phyloP scores from a whole-genome alignment of 1,140 invertebrate species.

The Drosophila suzukii region DNA sequence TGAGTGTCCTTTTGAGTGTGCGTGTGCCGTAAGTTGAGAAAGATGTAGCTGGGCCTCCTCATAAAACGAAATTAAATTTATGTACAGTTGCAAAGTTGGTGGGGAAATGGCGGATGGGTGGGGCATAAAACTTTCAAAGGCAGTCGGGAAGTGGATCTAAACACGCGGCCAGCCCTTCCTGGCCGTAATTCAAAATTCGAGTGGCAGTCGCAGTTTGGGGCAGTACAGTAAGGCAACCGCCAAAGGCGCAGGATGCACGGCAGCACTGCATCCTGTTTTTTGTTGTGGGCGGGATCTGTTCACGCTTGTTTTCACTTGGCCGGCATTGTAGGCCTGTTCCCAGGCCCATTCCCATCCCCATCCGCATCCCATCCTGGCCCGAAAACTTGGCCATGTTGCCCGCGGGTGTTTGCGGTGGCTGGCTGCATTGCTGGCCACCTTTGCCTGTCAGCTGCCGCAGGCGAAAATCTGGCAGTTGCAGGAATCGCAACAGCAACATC shows the following conservation, averaged over 20 bases:
- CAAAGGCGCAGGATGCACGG: slow-evolving; percentile 67
- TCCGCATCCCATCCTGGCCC: background rate
- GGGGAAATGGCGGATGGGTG: slow-evolving; percentile 19
- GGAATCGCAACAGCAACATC: slow-evolving; percentile 11
- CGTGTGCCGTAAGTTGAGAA: slow-evolving; percentile 50
- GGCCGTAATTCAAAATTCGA: slow-evolving; percentile 81
- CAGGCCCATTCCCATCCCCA: background rate
- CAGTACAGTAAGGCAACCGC: slow-evolving; percentile 52
- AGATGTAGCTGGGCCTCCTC: slow-evolving; percentile 66
- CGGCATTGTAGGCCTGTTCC: slow-evolving; percentile 27
- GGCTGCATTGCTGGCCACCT: slow-evolving; percentile 31
- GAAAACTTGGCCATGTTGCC: slow-evolving; percentile 32
- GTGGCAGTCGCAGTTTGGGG: slow-evolving; percentile 59
- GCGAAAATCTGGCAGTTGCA: slow-evolving; percentile 13
- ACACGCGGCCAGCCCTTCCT: slow-evolving; percentile 53
- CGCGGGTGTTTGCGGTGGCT: slow-evolving; percentile 32
- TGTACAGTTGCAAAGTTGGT: slow-evolving; percentile 76
- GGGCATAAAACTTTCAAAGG: slow-evolving; percentile 72
- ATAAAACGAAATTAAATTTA: slow-evolving; percentile 82
- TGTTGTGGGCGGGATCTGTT: slow-evolving; percentile 61
- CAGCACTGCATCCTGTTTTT: slow-evolving; percentile 66
- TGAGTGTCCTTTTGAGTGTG: slow-evolving; percentile 17
- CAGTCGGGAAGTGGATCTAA: slow-evolving; percentile 71
- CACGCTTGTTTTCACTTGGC: slow-evolving; percentile 65
- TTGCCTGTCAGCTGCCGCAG: slow-evolving; percentile 37